Base-by-base conservation (phyloP, 2,888 invertebrate species). In the Malthinus seriepunctatus region DNA sequence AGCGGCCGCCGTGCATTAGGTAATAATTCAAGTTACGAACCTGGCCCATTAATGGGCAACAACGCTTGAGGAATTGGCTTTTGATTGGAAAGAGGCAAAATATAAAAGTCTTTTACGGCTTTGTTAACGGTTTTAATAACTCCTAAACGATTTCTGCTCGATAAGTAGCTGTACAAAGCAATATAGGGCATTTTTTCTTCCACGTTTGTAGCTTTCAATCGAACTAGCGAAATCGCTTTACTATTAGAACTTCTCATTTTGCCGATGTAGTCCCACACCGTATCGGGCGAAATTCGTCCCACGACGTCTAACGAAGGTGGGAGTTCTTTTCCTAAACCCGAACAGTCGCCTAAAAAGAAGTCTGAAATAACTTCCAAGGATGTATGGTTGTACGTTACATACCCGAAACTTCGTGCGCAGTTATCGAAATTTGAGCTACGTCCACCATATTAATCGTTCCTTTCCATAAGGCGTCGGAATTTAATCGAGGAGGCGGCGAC, bases 41-140 rank as follows among this genome's bases (percentile, higher is more conserved):
- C 92, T 12, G 90, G 88, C 8, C 88, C 90, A 63, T 86, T 87
- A 7, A 87, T 76, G 0, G 90, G 88, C 44, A 87, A 77, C 23
- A 93, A 76, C 32, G 88, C 87, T 32, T 83, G 78, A 2, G 88
- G 95, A 72, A 90, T 84, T 46, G 86, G 83, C 67, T 86, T 87
- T 71, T 86, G 87, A 60, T 88, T 87, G 0, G 91, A 87, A 63
- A 96, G 80, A 0, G 97, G 96, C 70, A 95, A 86, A 62, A 97
- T 88, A 78, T 97, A 97, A 76, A 97, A 93, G 77, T 97, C 97
- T 78, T 97, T 96, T 50, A 97, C 89, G 57, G 88, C 86, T 64
- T 89, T 88, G 51, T 88, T 88, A 5, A 85, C 82, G 58, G 88
- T 89, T 62, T 91, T 93, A 34, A 96, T 89, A 3, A 97, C 96